A percentile compares a stretch with the other conserved stretches of the same genome.
phyloP scores from a whole-genome alignment of 2,888 invertebrate genomes.

The Myopa testacea region DNA sequence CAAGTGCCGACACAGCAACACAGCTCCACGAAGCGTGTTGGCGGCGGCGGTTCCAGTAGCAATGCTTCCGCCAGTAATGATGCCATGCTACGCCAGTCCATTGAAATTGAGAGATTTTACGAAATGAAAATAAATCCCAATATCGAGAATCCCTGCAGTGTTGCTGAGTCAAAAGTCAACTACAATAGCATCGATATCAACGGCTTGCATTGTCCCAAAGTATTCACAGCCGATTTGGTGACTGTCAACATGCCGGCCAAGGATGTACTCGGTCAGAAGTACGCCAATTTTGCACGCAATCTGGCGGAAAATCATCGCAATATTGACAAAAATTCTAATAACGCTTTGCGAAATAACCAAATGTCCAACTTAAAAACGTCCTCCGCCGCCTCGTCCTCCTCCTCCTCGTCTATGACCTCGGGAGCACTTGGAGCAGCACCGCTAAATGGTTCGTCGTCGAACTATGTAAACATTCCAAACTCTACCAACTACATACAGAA shows the following conservation, averaged over 20 bases:
- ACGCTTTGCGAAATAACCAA: constrained; percentile 57
- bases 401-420: neutral
- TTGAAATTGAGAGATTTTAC: constrained; percentile 61
- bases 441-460: constrained; percentile 8
- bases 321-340: constrained; percentile 62
- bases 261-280: constrained; percentile 79
- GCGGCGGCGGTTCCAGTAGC: constrained; percentile 33
- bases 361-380: constrained; percentile 50
- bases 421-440: constrained; percentile 23
- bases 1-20: constrained; percentile 51
- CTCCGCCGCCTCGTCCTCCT: neutral
- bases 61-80: neutral
- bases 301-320: constrained; percentile 69
- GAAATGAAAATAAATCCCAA: constrained; percentile 59
- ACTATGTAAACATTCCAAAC: constrained; percentile 62
- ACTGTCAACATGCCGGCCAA: constrained; percentile 86
- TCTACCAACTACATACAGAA: constrained; percentile 57
- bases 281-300: constrained; percentile 74
- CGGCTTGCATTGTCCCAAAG: constrained; percentile 75
- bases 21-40: constrained; percentile 47
- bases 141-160: neutral
- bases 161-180: neutral
- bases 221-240: constrained; percentile 81
- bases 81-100: constrained; percentile 43
- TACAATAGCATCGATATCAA: constrained; percentile 70